Conservation (phyloP, 2,888 invertebrate genomes). For the Mesorhabditis spiculigera region DNA sequence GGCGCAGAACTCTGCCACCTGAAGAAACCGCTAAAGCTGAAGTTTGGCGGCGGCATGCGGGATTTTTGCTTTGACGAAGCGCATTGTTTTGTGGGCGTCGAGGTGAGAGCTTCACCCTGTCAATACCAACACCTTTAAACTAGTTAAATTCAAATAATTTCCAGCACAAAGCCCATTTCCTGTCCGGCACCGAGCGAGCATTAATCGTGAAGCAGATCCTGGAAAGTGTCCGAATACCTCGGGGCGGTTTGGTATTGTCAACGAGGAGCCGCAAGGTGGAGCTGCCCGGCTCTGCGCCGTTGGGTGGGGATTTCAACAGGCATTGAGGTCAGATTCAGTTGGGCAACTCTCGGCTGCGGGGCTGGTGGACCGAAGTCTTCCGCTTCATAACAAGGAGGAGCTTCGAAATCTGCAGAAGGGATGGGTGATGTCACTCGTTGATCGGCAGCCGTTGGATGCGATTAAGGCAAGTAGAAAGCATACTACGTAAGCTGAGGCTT, state of each 20-base stretch:
- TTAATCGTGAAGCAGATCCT: slow-evolving; percentile 80
- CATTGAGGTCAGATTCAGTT: slow-evolving; percentile 66
- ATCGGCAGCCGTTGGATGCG: slow-evolving; percentile 71
- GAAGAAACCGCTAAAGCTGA: slow-evolving; percentile 77
- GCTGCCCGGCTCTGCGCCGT: slow-evolving; percentile 41
- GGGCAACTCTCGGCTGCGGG: slow-evolving; percentile 81
- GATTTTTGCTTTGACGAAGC: slow-evolving; percentile 84
- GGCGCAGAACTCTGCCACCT: slow-evolving; percentile 88
- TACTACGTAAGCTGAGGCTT: no score
- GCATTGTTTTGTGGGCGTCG: slow-evolving; percentile 74
- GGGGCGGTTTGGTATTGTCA: slow-evolving; percentile 56
- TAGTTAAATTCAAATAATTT: not conserved
- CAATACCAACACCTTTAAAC: no score
- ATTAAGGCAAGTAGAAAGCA: slow-evolving; percentile 13
- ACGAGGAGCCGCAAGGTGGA: slow-evolving; percentile 19
- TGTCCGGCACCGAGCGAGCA: slow-evolving; percentile 86
- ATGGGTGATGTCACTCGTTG: slow-evolving; percentile 69
- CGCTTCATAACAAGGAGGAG: slow-evolving; percentile 79
- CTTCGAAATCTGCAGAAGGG: slow-evolving; percentile 76
- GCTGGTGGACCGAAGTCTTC: slow-evolving; percentile 81
- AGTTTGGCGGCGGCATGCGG: slow-evolving; percentile 85
- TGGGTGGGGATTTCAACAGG: slow-evolving; percentile 24
- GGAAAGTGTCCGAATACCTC: slow-evolving; percentile 70
- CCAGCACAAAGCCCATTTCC: slow-evolving; percentile 69
- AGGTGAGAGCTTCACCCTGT: no score